These are phyloP conservation scores for Saturnia pavonia DNA, from an alignment of 2,888 invertebrate species.

Conservation along the genomic window DNA sequence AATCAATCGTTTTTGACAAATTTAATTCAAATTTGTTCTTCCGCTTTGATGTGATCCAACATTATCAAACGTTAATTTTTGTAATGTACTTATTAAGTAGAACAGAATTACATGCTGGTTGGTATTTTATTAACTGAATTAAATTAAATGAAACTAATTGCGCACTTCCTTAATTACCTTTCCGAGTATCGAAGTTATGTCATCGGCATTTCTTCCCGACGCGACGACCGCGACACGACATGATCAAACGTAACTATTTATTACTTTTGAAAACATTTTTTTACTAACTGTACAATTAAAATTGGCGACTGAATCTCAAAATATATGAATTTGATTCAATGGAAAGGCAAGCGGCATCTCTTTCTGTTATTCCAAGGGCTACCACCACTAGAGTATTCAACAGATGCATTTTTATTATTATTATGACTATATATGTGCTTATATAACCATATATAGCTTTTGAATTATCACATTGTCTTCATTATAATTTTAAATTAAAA, in stretches of 20 bases:
- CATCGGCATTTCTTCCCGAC: background rate
- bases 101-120: conserved; percentile 1
- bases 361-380: conserved; percentile 78
- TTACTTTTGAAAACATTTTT: conserved; percentile 28
- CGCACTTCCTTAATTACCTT: conserved; percentile 10
- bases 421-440: conserved; percentile 65
- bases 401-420: conserved; percentile 61
- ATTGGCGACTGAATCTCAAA: conserved; percentile 82
- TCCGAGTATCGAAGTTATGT: background rate
- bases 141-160: conserved; percentile 8
- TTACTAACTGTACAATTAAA: conserved; percentile 71
- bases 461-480: background rate
- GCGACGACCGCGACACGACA: background rate
- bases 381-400: conserved; percentile 77
- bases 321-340: conserved; percentile 83
- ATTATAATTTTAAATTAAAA: background rate
- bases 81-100: background rate
- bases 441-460: background rate
- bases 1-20: background rate
- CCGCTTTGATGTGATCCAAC: background rate
- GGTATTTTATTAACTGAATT: conserved; percentile 8
- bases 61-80: background rate
- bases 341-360: conserved; percentile 80
- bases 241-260: background rate
- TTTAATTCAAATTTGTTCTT: background rate